Percentiles rank a stretch among this genome's conserved stretches.
phyloP scores from a whole-genome alignment of 1,140 invertebrate genomes.

The Berghia stephanieae region DNA sequence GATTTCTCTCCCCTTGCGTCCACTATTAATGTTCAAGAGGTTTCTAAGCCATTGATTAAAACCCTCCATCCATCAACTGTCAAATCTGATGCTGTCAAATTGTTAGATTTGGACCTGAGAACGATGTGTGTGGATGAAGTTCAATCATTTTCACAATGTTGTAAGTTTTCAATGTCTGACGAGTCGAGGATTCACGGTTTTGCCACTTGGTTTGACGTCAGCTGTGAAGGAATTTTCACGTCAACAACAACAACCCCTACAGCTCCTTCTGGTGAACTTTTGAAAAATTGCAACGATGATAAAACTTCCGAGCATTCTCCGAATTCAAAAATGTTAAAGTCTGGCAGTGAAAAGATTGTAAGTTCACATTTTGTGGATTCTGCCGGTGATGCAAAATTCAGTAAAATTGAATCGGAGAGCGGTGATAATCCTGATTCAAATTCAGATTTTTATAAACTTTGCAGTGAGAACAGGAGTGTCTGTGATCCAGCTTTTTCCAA shows the following conservation, averaged over 20 bases:
- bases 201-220: conserved; percentile 62
- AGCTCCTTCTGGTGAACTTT: too few relatives aligned
- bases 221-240: too few relatives aligned
- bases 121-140: conserved; percentile 50
- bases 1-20: conserved; percentile 57
- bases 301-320: too few relatives aligned
- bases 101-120: conserved; percentile 55
- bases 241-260: too few relatives aligned
- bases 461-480: too few relatives aligned
- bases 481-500: too few relatives aligned
- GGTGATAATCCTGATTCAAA: too few relatives aligned
- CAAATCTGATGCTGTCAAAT: conserved; percentile 41
- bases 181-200: conserved; percentile 54
- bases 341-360: conserved; percentile 10
- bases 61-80: conserved; percentile 40
- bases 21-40: conserved; percentile 31
- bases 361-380: not conserved
- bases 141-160: conserved; percentile 40
- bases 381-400: not conserved
- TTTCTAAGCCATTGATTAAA: conserved; percentile 53
- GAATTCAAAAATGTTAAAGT: too few relatives aligned
- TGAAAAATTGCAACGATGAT: too few relatives aligned
- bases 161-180: conserved; percentile 42
- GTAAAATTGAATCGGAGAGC: not conserved
- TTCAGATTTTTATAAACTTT: too few relatives aligned